Evolutionary conservation across 2,888 invertebrate species (phyloP), one percentile per base, ranked within the genome.

Genomic region (Lasioglossum zephyrum): DNA sequence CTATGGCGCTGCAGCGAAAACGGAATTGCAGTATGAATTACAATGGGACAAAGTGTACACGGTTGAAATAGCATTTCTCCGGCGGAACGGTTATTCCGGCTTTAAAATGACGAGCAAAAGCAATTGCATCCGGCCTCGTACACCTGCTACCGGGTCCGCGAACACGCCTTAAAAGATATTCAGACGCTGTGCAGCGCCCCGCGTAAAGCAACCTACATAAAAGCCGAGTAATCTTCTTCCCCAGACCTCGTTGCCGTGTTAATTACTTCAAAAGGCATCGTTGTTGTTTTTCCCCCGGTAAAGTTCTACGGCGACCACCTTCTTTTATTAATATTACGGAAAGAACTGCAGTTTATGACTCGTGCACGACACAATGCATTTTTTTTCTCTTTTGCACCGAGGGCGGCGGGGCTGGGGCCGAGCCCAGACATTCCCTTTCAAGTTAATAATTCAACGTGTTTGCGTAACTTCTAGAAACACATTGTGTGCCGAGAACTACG

Each of bases 181-280:
- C 44, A 16, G 36, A 63, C 26, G 26, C 1, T 16, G 57, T 8
- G 31, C 53, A 26, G 6, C 63, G 63, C 53, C 22, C 13, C 69
- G n/a, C 26, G 41, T 26, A 26, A 73, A 77, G n/a, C 22, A 22
- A 22, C 1, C 13, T 11, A 6, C 47, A 36, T 53, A 72, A 76
- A 70, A 60, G 39, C 22, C 63, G 36, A 4, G 63, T 76, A 44
- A 81, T 77, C 22, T 76, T 53, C 75, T 53, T 73, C 76, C 53
- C 13, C 70, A 5, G 22, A 39, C 66, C 9, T 49, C 31, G 39
- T 69, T 73, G 31, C 22, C n/a, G 39, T 8, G 73, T 84, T 84
- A 84, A 84, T 84, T 77, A 41, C 31, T 18, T 53, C 44, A 73
- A 79, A 82, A 73, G 36, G 41, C 47, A 1, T 72, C 57, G 63